Evolutionary conservation across 2,797 vertebrate species (phyloP), one percentile per base, ranked within the genome.

Genomic region (Malurus leucopterus): DNA sequence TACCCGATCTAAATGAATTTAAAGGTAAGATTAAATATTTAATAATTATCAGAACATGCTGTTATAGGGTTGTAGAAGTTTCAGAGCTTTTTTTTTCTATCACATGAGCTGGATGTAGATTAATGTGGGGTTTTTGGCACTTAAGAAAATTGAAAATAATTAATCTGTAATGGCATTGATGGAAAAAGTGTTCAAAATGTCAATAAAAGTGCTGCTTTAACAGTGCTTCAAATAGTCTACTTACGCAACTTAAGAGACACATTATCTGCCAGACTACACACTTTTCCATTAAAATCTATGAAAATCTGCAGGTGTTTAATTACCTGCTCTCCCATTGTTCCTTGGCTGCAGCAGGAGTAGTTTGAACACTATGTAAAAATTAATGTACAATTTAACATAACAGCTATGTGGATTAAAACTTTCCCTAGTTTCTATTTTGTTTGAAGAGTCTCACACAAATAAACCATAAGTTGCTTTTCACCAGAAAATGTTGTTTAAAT

Each of bases 121-220:
- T 87, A 93, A 93, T 20, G 1, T 29, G 20, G 18, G 5, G 6
- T 74, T 90, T 91, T 72, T 85, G 83, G 89, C 90, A 95, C 94
- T 95, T 94, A 84, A 87, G 84, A 94, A 95, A 95, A 93, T 92
- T 95, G 84, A 58, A 92, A 95, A 95, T 95, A 94, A 95, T 95
- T 95, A 94, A 92, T 95, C 89, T 90, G 79, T 92, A 94, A 95
- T 93, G 90, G 89, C 94, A 90, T 84, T 95, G 95, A 95, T 91
- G 90, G 93, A 92, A 92, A 94, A 95, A 95, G 85, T 94, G 76
- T 89, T 95, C 76, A 74, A 90, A 94, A 92, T 92, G 92, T 94
- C 94, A 95, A 93, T 95, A 95, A 90, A 88, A 93, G 90, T 86
- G 87, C 90, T 88, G 71, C 83, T 94, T 91, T 95, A 93, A 88